Base-by-base conservation (phyloP, 2,888 invertebrate species). In the Ormyrus nitidulus region DNA sequence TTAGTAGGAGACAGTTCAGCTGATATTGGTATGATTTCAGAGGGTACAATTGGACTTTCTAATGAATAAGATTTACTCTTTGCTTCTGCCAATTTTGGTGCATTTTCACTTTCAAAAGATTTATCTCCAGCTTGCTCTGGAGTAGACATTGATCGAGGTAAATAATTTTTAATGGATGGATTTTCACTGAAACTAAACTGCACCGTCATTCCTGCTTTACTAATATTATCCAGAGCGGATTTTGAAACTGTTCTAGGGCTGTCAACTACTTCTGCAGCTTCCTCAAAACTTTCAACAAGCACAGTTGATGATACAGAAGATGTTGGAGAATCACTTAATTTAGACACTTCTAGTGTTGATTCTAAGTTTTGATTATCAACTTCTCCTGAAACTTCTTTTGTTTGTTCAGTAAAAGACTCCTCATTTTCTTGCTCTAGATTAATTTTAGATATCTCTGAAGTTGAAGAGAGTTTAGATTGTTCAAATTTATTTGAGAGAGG, bases 151-250 rank as follows among this genome's bases (percentile, higher is more conserved):
- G 76, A 75, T 7, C 88, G 87, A 0, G 91, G 91, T 46, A 91
- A 84, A 82, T 91, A 89, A 81, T 81, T 89, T 81, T 89, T 90
- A 61, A 84, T 83, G 49, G 73, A 76, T 82, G 86, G 88, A 66
- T 88, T 90, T 53, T 91, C 91, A 74, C 90, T 91, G 87, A 94
- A 94, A 78, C 92, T 92, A 87, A 93, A 95, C 81, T 94, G 93
- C 85, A 94, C 92, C 19, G 93, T 93, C 76, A 92, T 92, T n/a
- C 95, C 94, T 78, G 94, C 94, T 88, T 93, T 94, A 53, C 94
- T 92, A 86, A 95, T 95, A 85, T 94, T 93, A 87, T 94, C 94
- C 71, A 94, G 90, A 9, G 94, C 93, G n/a, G 92, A 90, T 85
- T 92, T 93, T 8, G 94, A 92, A 85, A 93, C 92, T 61, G 87